A percentile compares a stretch with the other conserved stretches of the same genome.
These are phyloP conservation scores for Oreochromis aureus DNA, from an alignment of 2,113 vertebrate genomes.

Conservation along the genomic window DNA sequence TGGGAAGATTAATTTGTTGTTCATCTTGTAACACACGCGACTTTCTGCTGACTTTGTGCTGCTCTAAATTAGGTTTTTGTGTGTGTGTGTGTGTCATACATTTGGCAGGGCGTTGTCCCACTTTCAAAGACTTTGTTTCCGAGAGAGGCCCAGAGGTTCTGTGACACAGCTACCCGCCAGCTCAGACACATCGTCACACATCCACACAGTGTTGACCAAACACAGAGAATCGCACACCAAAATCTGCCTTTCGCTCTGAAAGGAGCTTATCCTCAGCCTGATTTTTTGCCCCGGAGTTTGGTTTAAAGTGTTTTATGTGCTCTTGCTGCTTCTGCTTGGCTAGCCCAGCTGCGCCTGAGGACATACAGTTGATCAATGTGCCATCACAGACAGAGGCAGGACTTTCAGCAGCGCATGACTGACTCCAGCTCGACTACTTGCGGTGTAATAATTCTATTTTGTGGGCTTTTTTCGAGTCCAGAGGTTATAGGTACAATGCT, in stretches of 20 bases:
- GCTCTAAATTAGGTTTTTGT: slow-evolving; percentile 18
- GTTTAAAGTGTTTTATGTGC: slow-evolving; percentile 42
- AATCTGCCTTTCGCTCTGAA: neutral
- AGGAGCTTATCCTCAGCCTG: neutral
- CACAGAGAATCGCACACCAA: neutral
- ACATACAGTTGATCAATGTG: slow-evolving; percentile 33
- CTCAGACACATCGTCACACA: neutral
- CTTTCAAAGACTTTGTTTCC: slow-evolving; percentile 34
- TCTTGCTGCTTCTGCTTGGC: slow-evolving; percentile 42
- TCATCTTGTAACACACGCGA: neutral
- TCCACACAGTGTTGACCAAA: neutral
- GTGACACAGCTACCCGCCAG: neutral
- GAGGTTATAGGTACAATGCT: slow-evolving; percentile 24
- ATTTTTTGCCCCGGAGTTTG: slow-evolving; percentile 54
- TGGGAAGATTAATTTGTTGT: slow-evolving; percentile 47
- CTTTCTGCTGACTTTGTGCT: slow-evolving; percentile 44
- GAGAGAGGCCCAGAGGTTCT: slow-evolving; percentile 14
- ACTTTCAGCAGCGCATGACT: slow-evolving; percentile 28
- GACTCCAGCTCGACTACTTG: slow-evolving; percentile 11
- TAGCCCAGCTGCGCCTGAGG: slow-evolving; percentile 17
- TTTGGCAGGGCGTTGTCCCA: slow-evolving; percentile 36
- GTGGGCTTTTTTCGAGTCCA: slow-evolving; percentile 27
- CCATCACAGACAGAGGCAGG: slow-evolving; percentile 36
- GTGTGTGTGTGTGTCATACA: neutral
- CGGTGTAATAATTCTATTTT: slow-evolving; percentile 44